These are phyloP conservation scores for Chlamydotis undulata DNA, from an alignment of 2,113 vertebrate species.

Conservation along the genomic window DNA sequence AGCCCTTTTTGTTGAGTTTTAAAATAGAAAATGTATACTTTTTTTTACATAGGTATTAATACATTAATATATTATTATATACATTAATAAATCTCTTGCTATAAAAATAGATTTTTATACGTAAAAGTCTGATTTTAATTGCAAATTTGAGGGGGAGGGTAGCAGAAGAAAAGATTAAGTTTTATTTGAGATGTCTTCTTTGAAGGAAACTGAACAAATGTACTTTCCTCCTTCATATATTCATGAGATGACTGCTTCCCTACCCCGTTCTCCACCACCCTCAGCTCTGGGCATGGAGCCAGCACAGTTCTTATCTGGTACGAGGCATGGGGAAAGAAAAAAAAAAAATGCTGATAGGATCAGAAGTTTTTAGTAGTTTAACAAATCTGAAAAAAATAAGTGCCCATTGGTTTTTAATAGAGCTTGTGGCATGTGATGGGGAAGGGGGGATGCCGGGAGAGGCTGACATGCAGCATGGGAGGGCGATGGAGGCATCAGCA, in stretches of 20 bases:
- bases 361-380: constrained; percentile 37
- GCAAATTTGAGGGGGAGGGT: constrained; percentile 2
- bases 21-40: background rate
- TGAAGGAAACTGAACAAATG: constrained; percentile 53
- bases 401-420: background rate
- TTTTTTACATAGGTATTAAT: background rate
- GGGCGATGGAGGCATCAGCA: background rate
- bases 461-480: background rate
- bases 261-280: background rate
- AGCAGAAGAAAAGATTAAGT: background rate
- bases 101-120: constrained; percentile 43
- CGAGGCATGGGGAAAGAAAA: background rate
- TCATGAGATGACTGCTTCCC: constrained; percentile 38
- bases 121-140: constrained; percentile 44
- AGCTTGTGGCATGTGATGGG: background rate
- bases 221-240: constrained; percentile 51
- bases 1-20: background rate
- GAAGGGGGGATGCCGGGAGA: background rate
- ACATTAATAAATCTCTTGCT: background rate
- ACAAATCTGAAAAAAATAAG: background rate
- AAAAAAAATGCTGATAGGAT: background rate
- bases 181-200: constrained; percentile 44
- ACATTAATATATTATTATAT: background rate
- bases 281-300: constrained; percentile 39
- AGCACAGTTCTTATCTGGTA: constrained; percentile 51